phyloP scores from a whole-genome alignment of 1,140 invertebrate species.

The Neocloeon triangulifer region DNA sequence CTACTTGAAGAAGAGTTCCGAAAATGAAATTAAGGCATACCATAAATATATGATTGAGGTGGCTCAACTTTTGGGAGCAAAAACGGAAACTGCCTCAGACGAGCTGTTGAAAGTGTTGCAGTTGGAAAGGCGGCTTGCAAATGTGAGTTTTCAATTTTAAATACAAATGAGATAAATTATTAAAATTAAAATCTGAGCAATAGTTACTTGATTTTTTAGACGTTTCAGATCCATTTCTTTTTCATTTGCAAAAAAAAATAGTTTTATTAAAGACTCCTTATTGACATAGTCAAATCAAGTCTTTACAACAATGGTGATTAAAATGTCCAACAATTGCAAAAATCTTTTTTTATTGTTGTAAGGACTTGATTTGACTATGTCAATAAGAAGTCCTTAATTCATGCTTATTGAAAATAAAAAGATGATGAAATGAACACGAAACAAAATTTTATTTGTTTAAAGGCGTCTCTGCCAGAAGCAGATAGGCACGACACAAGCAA shows the following conservation, averaged over 20 bases:
- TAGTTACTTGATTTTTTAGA: too few species aligned
- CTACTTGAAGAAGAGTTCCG: constrained; percentile 45
- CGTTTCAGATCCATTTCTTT: too few species aligned
- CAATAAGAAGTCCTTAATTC: too few species aligned
- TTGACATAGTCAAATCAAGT: too few species aligned
- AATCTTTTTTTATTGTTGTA: too few species aligned
- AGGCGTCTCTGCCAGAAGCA: constrained; percentile 53
- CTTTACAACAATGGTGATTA: too few species aligned
- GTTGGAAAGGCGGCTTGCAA: constrained; percentile 55
- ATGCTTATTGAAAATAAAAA: too few species aligned
- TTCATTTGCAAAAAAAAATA: too few species aligned
- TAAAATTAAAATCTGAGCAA: too few species aligned
- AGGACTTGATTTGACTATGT: background rate
- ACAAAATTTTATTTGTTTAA: constrained; percentile 10
- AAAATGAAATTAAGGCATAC: constrained; percentile 43
- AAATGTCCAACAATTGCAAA: too few species aligned
- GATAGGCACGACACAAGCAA: constrained; percentile 60
- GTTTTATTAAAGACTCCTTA: too few species aligned
- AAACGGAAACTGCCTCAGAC: constrained; percentile 27
- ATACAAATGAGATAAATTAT: too few species aligned
- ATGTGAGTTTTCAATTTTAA: constrained; percentile 27
- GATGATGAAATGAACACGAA: background rate
- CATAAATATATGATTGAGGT: constrained; percentile 56
- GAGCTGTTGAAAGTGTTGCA: constrained; percentile 45
- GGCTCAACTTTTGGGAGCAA: constrained; percentile 45